Base-by-base conservation (phyloP, 1,140 invertebrate genomes). In the Heliconius himera region DNA sequence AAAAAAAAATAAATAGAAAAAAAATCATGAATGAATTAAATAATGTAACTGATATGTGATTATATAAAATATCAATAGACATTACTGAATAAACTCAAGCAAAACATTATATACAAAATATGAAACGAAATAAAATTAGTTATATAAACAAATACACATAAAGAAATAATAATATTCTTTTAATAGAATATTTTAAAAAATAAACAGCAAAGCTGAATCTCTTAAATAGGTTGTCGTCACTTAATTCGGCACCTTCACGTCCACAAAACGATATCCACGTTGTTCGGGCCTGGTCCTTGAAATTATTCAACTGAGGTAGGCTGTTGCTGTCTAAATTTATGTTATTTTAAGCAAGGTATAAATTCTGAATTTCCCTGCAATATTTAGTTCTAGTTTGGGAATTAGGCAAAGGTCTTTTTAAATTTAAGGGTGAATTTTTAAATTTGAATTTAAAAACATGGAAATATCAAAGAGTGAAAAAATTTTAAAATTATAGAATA, bases 181-280 rank as follows among this genome's bases (percentile, higher is more conserved):
- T 20, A 51, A 51, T 51, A 5, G 5, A 51, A 49, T 49, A 18
- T 51, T 33, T 33, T 0, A 51, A 51, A 51, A 51, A 20, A 56
- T 3, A 56, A n/a, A 56, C 20, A 22, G n/a, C 54, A n/a, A 9
- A 56, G 54, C 54, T 56, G 54, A n/a, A 2, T 56, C n/a, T 56
- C 8, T 56, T 51, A 56, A n/a, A 56, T 56, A 56, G 54, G 54
- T 56, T 56, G n/a, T 22, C 2, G 54, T 22, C 54, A 56, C 54
- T 56, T 56, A 56, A 56, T 56, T 56, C 54, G n/a, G 54, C 54
- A 56, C n/a, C 54, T 56, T 56, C n/a, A 56, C n/a, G 54, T 56
- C 20, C 54, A 22, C 54, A 56, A 22, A 9, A n/a, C 54, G 54
- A 22, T 56, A n/a, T 56, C 54, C 54, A 56, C 20, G 49, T 51